A percentile compares a stretch with the other conserved stretches of the same genome.
Conservation (phyloP, 64 coral and sea anemone genomes). For the Pocillopora damicornis region DNA sequence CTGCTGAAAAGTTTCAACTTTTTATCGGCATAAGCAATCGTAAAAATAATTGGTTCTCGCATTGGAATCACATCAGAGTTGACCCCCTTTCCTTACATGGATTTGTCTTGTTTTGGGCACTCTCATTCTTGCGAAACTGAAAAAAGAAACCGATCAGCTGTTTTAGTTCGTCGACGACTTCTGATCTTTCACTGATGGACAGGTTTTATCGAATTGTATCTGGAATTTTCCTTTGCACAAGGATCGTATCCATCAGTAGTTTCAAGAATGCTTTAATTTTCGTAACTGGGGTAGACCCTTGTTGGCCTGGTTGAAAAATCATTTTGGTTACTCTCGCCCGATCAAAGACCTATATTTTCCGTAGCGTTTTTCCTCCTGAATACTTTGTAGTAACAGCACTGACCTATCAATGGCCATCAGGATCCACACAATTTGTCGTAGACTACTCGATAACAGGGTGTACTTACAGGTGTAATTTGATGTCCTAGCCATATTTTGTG, state of each 20-base stretch:
- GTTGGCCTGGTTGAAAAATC: too few species aligned
- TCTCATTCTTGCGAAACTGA: too few species aligned
- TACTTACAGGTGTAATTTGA: neutral
- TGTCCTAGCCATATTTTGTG: neutral
- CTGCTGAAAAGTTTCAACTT: neutral
- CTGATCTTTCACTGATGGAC: neutral
- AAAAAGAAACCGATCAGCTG: too few species aligned
- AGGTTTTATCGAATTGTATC: neutral
- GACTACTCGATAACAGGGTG: neutral
- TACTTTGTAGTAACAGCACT: neutral
- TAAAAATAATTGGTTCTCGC: neutral
- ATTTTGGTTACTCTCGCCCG: neutral
- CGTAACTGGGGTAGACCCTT: too few species aligned
- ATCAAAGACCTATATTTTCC: neutral
- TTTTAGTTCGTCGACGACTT: neutral
- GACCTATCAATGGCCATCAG: neutral
- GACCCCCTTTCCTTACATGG: too few species aligned
- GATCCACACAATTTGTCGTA: neutral
- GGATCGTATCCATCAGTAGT: too few species aligned
- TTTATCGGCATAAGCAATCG: neutral
- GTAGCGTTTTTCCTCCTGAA: neutral
- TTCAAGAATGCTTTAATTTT: too few species aligned
- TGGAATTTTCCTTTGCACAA: too few species aligned
- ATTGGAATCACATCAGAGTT: too few species aligned
- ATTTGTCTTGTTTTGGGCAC: too few species aligned